Evolutionary conservation across 2,113 vertebrate genomes (phyloP).

Genomic region (Procapra przewalskii): DNA sequence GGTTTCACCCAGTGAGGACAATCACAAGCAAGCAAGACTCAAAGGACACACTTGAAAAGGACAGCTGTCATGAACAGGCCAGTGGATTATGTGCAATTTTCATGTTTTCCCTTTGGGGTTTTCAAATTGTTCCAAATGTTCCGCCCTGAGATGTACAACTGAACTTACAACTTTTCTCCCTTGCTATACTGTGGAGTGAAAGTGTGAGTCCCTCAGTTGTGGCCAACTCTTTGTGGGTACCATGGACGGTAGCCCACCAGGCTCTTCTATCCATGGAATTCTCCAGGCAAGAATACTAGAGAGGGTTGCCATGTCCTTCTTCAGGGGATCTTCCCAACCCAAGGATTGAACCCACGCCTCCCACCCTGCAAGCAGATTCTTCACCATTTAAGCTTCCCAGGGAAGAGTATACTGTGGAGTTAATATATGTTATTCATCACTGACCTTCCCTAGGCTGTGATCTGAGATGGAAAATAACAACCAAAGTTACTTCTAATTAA

Average conservation of each 20-base stretch:
- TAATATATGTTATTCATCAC: background rate
- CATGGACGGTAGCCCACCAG: background rate
- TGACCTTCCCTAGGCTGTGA: background rate
- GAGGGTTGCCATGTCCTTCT: background rate
- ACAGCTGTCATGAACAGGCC: background rate
- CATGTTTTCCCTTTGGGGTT: background rate
- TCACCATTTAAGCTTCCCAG: background rate
- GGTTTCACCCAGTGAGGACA: background rate
- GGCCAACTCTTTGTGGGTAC: background rate
- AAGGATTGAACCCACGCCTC: background rate
- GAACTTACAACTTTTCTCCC: background rate
- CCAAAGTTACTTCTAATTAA: background rate
- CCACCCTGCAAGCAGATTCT: background rate
- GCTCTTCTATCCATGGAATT: background rate
- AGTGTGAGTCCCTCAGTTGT: background rate
- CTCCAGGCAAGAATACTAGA: background rate
- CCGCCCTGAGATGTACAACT: background rate
- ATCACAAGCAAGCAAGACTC: background rate
- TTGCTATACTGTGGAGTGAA: background rate
- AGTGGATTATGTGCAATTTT: background rate
- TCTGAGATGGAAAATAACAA: constrained; percentile 13
- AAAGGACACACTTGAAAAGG: background rate
- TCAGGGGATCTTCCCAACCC: background rate
- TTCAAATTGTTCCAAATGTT: background rate
- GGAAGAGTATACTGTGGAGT: background rate